phyloP scores from a whole-genome alignment of 2,888 invertebrate genomes.

The Pantelozetes paolii region DNA sequence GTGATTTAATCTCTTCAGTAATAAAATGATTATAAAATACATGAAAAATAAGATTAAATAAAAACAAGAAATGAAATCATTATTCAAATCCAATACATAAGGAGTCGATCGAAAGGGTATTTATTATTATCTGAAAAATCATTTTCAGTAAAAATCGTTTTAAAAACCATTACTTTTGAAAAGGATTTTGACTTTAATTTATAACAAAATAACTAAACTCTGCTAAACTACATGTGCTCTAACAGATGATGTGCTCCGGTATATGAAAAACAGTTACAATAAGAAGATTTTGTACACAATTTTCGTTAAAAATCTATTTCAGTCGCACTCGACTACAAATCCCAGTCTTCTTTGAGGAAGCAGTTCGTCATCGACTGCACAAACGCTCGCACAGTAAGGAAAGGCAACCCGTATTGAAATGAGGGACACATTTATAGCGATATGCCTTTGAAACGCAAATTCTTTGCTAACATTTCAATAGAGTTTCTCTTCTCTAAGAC shows the following conservation, averaged over 20 bases:
- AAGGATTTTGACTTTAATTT: too few relatives aligned
- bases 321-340: background rate
- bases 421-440: background rate
- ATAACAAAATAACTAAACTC: too few relatives aligned
- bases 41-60: too few relatives aligned
- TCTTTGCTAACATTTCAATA: constrained; percentile 17
- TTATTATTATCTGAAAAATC: too few relatives aligned
- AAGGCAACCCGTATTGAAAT: constrained; percentile 20
- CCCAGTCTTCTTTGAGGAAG: background rate
- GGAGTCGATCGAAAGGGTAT: too few relatives aligned
- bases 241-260: background rate
- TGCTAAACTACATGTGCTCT: too few relatives aligned
- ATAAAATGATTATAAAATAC: too few relatives aligned
- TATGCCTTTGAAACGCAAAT: background rate
- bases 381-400: background rate
- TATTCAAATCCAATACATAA: too few relatives aligned
- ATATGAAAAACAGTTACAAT: constrained; percentile 7
- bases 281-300: constrained; percentile 28
- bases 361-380: background rate
- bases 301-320: constrained; percentile 26
- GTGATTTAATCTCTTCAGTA: too few relatives aligned
- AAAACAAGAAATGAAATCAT: too few relatives aligned
- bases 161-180: too few relatives aligned
- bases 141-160: too few relatives aligned
- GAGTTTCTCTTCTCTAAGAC: background rate